Evolutionary conservation across 2,888 invertebrate species (phyloP).

Genomic region (Timema cristinae): DNA sequence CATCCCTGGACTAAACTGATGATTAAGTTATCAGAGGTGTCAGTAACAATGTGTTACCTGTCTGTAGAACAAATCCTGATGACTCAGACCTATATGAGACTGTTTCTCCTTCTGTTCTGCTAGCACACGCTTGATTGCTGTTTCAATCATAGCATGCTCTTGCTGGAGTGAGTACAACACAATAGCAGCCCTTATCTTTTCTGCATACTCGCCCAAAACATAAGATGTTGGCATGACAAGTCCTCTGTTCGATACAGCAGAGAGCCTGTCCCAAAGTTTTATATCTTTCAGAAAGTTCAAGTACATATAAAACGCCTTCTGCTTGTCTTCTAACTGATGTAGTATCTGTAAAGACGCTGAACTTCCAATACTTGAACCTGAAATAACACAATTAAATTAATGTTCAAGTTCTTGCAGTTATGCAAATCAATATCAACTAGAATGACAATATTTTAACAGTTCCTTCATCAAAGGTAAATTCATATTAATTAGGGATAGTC

Average conservation of each 20-base stretch:
- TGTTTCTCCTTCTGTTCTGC: conserved; percentile 45
- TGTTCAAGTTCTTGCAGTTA: too few species aligned
- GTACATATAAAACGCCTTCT: conserved; percentile 71
- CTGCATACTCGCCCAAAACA: conserved; percentile 68
- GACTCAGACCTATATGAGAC: conserved; percentile 51
- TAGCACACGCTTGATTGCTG: conserved; percentile 55
- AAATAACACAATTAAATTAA: neutral
- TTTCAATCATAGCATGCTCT: conserved; percentile 49
- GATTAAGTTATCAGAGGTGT: too few species aligned
- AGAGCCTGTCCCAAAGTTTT: conserved; percentile 59
- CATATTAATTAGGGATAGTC: too few species aligned
- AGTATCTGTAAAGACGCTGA: conserved; percentile 78
- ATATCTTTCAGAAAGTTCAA: conserved; percentile 69
- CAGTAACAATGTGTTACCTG: conserved; percentile 42
- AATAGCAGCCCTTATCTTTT: conserved; percentile 72
- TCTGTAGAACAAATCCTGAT: conserved; percentile 72
- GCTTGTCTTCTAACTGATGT: conserved; percentile 84
- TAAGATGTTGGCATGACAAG: conserved; percentile 52
- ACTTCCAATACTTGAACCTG: conserved; percentile 55
- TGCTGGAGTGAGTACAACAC: conserved; percentile 62
- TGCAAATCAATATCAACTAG: too few species aligned
- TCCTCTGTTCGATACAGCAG: conserved; percentile 48
- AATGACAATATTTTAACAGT: too few species aligned
- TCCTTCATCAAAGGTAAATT: too few species aligned
- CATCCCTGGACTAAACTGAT: too few species aligned